phyloP scores from a whole-genome alignment of 2,797 vertebrate genomes.

The Telmatherina bonti region DNA sequence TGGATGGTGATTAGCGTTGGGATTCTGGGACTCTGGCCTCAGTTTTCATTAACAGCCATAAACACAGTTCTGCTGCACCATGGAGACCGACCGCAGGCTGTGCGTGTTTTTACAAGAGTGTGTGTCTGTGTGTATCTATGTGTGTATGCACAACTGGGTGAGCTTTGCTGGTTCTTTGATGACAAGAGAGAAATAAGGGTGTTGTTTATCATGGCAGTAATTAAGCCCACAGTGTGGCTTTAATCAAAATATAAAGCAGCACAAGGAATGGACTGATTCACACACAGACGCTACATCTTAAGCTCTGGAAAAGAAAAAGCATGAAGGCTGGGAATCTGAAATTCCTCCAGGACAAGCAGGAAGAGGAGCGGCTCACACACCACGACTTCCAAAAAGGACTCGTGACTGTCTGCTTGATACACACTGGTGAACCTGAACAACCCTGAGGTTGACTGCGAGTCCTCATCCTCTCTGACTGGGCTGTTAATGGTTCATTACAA shows the following conservation, averaged over 20 bases:
- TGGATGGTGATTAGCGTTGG: constrained; percentile 76
- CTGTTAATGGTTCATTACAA: constrained; percentile 2
- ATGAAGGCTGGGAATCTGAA: constrained; percentile 10
- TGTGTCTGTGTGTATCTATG: constrained; percentile 14
- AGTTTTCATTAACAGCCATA: constrained; percentile 79
- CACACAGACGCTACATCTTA: constrained; percentile 24
- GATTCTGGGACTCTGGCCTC: constrained; percentile 72
- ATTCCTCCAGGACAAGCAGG: neutral
- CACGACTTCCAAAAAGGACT: neutral
- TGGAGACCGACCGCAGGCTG: constrained; percentile 58
- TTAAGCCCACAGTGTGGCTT: constrained; percentile 72
- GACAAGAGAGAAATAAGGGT: constrained; percentile 48
- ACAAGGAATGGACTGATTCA: constrained; percentile 48
- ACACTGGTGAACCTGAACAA: constrained; percentile 13
- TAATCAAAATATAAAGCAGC: constrained; percentile 79
- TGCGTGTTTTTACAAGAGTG: constrained; percentile 33
- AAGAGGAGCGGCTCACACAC: neutral
- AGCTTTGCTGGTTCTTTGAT: constrained; percentile 63
- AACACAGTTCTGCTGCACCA: constrained; percentile 70
- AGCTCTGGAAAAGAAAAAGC: constrained; percentile 31
- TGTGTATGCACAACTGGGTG: constrained; percentile 35
- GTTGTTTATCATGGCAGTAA: constrained; percentile 81
- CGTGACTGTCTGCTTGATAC: constrained; percentile 12
- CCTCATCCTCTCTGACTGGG: neutral
- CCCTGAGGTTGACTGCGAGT: neutral